Evolutionary conservation across 2,113 vertebrate species (phyloP).

Genomic region (Petrocephalus zakoni): DNA sequence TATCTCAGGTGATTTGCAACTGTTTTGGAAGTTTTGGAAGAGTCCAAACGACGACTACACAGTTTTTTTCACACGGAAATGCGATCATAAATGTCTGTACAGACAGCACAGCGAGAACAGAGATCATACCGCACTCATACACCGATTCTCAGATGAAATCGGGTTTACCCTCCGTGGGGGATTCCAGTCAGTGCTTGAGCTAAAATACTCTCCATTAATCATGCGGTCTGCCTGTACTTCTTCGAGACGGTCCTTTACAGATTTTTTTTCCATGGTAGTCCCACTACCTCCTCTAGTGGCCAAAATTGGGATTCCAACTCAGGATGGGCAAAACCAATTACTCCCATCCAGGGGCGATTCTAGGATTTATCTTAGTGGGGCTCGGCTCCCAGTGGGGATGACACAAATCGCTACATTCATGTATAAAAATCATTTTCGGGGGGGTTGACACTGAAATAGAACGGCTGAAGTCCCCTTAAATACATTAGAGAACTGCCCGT

Average conservation of each 20-base stretch:
- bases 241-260: background rate
- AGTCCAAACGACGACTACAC: background rate
- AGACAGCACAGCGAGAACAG: background rate
- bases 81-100: background rate
- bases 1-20: background rate
- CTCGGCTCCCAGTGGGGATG: background rate
- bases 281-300: conserved; percentile 51
- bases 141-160: background rate
- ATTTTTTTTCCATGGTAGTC: background rate
- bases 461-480: background rate
- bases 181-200: background rate
- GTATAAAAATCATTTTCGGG: background rate
- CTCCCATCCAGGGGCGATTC: background rate
- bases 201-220: conserved; percentile 7
- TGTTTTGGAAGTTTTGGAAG: background rate
- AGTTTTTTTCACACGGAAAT: background rate
- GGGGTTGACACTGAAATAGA: background rate
- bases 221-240: background rate
- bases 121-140: background rate
- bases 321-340: background rate
- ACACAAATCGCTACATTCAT: background rate
- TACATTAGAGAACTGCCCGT: background rate
- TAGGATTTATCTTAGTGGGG: background rate
- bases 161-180: background rate
- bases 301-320: conserved; percentile 22